A percentile compares a stretch with the other conserved stretches of the same genome.
Conservation (phyloP, 2,113 vertebrate genomes). For the Plectropomus leopardus region DNA sequence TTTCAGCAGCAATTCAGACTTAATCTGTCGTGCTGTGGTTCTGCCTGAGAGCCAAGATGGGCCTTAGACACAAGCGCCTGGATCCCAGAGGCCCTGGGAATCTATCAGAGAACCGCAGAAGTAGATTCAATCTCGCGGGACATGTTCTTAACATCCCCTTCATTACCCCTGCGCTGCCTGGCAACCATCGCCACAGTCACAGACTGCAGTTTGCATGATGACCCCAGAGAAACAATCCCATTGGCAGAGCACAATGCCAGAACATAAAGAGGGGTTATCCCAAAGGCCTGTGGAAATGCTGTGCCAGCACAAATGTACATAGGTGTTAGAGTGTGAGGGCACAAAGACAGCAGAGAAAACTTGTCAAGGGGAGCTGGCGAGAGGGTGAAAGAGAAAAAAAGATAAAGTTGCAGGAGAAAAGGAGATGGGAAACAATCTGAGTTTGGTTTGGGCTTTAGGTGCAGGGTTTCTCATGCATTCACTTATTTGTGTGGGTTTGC, state of each 20-base stretch:
- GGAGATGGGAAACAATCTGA: constrained; percentile 17
- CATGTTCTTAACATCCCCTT: constrained; percentile 65
- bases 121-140: constrained; percentile 60
- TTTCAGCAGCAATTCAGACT: constrained; percentile 54
- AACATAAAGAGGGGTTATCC: constrained; percentile 61
- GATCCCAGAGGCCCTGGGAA: constrained; percentile 56
- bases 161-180: constrained; percentile 56
- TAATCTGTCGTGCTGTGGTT: constrained; percentile 40
- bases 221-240: constrained; percentile 55
- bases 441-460: constrained; percentile 21
- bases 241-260: constrained; percentile 58
- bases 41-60: constrained; percentile 64
- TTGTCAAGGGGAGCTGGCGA: constrained; percentile 46
- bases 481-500: no score
- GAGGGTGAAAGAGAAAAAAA: constrained; percentile 18
- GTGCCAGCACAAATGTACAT: constrained; percentile 57
- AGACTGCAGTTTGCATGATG: constrained; percentile 49
- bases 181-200: constrained; percentile 58
- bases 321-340: constrained; percentile 42
- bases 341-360: constrained; percentile 32
- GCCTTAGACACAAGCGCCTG: constrained; percentile 40
- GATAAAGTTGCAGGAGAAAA: constrained; percentile 16
- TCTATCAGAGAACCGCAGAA: constrained; percentile 59
- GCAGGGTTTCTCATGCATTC: no score
- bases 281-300: constrained; percentile 64